These are phyloP conservation scores for Nemapogon koenigi DNA, from an alignment of 2,888 invertebrate species.

Conservation along the genomic window DNA sequence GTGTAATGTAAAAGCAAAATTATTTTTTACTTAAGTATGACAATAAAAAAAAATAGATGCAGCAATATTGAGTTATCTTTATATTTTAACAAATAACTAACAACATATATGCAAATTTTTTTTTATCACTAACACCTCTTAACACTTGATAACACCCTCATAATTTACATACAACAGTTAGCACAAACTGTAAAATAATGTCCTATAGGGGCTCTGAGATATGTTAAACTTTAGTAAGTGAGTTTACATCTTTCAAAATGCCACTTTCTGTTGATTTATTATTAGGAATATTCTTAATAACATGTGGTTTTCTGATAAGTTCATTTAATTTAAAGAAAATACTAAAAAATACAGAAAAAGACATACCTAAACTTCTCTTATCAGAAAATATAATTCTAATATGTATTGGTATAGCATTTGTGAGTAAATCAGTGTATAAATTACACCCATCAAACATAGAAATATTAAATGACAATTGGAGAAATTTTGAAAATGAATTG, in stretches of 20 bases:
- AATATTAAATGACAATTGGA: slow-evolving; percentile 28
- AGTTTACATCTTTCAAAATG: slow-evolving; percentile 26
- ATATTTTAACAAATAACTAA: too few species aligned
- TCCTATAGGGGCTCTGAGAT: slow-evolving; percentile 31
- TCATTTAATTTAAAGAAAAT: slow-evolving; percentile 40
- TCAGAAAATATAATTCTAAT: slow-evolving; percentile 47
- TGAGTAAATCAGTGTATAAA: slow-evolving; percentile 30
- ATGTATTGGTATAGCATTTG: slow-evolving; percentile 44
- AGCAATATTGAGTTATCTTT: too few species aligned
- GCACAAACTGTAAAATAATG: slow-evolving; percentile 19
- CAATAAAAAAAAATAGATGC: too few species aligned
- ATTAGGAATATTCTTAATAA: slow-evolving; percentile 39
- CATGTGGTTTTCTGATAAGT: slow-evolving; percentile 40
- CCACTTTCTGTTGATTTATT: slow-evolving; percentile 35
- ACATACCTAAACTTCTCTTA: slow-evolving; percentile 33
- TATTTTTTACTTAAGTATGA: too few species aligned
- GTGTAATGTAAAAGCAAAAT: too few species aligned
- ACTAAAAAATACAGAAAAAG: slow-evolving; percentile 25
- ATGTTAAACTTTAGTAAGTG: too few species aligned
- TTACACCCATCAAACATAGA: slow-evolving; percentile 27
- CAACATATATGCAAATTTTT: too few species aligned
- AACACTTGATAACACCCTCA: too few species aligned
- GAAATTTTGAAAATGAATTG: slow-evolving; percentile 20
- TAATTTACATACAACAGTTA: slow-evolving; percentile 33
- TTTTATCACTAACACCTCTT: too few species aligned